Conservation (phyloP, 2,888 invertebrate genomes). For the Lysandra coridon region DNA sequence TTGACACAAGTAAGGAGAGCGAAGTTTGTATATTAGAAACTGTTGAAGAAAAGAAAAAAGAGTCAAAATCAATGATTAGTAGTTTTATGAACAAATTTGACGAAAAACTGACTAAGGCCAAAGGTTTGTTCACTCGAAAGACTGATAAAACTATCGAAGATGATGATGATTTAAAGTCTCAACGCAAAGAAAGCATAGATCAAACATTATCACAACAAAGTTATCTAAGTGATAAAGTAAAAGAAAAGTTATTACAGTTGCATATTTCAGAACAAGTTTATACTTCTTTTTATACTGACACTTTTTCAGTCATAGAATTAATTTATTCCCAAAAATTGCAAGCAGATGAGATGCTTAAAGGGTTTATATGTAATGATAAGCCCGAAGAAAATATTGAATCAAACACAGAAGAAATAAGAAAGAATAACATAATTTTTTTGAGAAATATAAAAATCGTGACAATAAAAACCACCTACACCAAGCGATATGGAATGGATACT, state of each 20-base stretch:
- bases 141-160: slow-evolving; percentile 38
- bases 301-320: slow-evolving; percentile 38
- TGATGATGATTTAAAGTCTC: slow-evolving; percentile 31
- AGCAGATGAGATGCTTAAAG: slow-evolving; percentile 38
- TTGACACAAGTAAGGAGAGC: not conserved
- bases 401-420: slow-evolving; percentile 40
- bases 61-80: slow-evolving; percentile 47
- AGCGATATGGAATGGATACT: slow-evolving; percentile 38
- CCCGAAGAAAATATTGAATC: slow-evolving; percentile 43
- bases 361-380: slow-evolving; percentile 39
- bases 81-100: slow-evolving; percentile 53
- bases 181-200: not conserved
- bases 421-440: slow-evolving; percentile 38
- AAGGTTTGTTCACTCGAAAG: slow-evolving; percentile 51
- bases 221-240: slow-evolving; percentile 19
- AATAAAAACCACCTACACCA: slow-evolving; percentile 43
- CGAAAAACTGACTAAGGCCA: slow-evolving; percentile 52
- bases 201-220: slow-evolving; percentile 12
- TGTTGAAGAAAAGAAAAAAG: slow-evolving; percentile 46
- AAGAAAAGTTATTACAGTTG: slow-evolving; percentile 3
- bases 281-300: slow-evolving; percentile 34
- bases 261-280: slow-evolving; percentile 28
- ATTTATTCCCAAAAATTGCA: slow-evolving; percentile 41
- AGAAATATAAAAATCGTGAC: slow-evolving; percentile 43
- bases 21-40: not conserved